Evolutionary conservation across 2,888 invertebrate genomes (phyloP).

Genomic region (Perizoma flavofasciatum): DNA sequence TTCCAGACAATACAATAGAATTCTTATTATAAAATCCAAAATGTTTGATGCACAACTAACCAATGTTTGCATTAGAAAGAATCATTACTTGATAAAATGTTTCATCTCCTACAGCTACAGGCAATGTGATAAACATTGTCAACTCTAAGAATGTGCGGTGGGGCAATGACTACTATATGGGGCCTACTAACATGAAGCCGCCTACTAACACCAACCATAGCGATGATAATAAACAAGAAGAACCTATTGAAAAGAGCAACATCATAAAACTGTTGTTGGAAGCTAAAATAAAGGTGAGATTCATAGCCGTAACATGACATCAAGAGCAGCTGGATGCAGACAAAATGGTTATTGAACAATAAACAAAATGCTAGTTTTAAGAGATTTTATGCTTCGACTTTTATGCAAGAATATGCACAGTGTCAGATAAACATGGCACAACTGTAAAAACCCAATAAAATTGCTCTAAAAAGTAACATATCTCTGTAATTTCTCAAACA

Average conservation of each 20-base stretch:
- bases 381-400: too few relatives aligned
- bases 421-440: too few relatives aligned
- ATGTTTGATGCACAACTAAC: neutral
- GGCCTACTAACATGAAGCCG: slow-evolving; percentile 45
- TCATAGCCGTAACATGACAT: neutral
- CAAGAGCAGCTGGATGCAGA: too few relatives aligned
- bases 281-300: slow-evolving; percentile 60
- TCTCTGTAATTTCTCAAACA: too few relatives aligned
- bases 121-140: slow-evolving; percentile 78
- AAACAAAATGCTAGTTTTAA: too few relatives aligned
- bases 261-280: slow-evolving; percentile 65
- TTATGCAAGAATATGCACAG: too few relatives aligned
- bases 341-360: too few relatives aligned
- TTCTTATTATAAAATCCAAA: slow-evolving; percentile 6
- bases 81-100: slow-evolving; percentile 15
- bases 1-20: neutral
- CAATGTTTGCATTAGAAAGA: neutral
- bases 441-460: too few relatives aligned
- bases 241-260: slow-evolving; percentile 62
- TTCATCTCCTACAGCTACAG: slow-evolving; percentile 63
- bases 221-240: slow-evolving; percentile 40
- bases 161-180: slow-evolving; percentile 74
- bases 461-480: too few relatives aligned
- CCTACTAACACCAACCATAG: slow-evolving; percentile 44
- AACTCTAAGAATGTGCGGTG: slow-evolving; percentile 72